phyloP scores from a whole-genome alignment of 2,797 vertebrate species.

The Alcedo atthis region DNA sequence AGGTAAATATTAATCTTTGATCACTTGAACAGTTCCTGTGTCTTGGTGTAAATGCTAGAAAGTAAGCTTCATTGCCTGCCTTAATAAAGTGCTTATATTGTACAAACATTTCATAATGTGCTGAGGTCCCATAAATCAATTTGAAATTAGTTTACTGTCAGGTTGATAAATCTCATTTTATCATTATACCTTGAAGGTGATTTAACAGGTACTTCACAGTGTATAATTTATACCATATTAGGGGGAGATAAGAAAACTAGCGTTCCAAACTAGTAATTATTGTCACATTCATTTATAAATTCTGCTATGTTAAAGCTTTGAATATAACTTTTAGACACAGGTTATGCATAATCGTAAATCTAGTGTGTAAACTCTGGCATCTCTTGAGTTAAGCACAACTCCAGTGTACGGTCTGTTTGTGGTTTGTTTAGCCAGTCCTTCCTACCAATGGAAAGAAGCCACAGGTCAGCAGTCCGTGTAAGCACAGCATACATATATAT shows the following conservation, averaged over 20 bases:
- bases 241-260: not conserved
- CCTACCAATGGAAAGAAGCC: not conserved
- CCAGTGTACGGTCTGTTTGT: not conserved
- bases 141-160: constrained; percentile 48
- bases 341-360: not conserved
- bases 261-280: constrained; percentile 8
- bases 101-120: constrained; percentile 7
- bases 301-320: not conserved
- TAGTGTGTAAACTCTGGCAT: not conserved
- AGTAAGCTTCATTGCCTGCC: not conserved
- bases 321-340: not conserved
- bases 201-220: constrained; percentile 22
- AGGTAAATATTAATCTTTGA: not conserved
- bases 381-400: not conserved
- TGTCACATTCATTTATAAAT: constrained; percentile 20
- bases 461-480: not conserved
- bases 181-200: constrained; percentile 8
- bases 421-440: not conserved
- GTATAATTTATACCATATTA: not conserved
- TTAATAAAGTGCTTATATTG: constrained; percentile 17
- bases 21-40: not conserved
- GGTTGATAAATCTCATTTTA: constrained; percentile 38
- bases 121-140: constrained; percentile 33
- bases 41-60: not conserved
- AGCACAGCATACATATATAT: not conserved